Evolutionary conservation across 92 coral and sea anemone genomes (phyloP), one percentile per base, ranked within the genome.

Genomic region (Desmophyllum pertusum): DNA sequence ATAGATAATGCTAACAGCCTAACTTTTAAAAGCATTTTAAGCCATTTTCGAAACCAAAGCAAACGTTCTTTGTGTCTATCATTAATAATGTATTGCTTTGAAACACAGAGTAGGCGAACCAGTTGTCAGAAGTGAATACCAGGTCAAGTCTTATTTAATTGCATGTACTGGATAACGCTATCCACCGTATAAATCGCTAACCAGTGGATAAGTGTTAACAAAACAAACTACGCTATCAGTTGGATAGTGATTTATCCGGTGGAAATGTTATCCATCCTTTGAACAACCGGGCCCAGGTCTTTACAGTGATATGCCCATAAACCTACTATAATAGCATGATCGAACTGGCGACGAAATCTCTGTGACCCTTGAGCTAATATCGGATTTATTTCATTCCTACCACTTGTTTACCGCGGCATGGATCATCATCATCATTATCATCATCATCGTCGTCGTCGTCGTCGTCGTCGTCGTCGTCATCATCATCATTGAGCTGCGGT

Each of bases 31-130:
- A 66, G 5, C 84, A 80, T 80, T 67, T 80, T 51, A 67, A 45
- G 51, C n/a, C 76, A 67, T 67, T 80, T 50, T 80, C 43, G 45
- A n/a, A 46, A 80, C 23, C 69, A 82, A 73, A 68, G 25, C 79
- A 57, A 82, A 10, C 9, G 46, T 25, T 45, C 29, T 33, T 41
- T 79, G 30, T 40, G 15, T 71, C 71, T 73, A 17, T 33, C 48
- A 48, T 80, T 1, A 80, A 80, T 68, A 67, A 42, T 80, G 50
- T 36, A 80, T 80, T 36, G 13, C n/a, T 27, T 30, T 48, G 23
- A 31, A 30, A 10, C n/a, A 67, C 48, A 14, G 52, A 14, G 52
- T 17, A 31, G 48, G 36, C n/a, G 38, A 51, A 68, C 63, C 40
- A 36, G 21, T 46, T 9, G 63, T 21, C 30, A 45, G 23, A n/a